These are phyloP conservation scores for Caenorhabditis brenneri DNA, from an alignment of 1,140 invertebrate species.

Conservation along the genomic window DNA sequence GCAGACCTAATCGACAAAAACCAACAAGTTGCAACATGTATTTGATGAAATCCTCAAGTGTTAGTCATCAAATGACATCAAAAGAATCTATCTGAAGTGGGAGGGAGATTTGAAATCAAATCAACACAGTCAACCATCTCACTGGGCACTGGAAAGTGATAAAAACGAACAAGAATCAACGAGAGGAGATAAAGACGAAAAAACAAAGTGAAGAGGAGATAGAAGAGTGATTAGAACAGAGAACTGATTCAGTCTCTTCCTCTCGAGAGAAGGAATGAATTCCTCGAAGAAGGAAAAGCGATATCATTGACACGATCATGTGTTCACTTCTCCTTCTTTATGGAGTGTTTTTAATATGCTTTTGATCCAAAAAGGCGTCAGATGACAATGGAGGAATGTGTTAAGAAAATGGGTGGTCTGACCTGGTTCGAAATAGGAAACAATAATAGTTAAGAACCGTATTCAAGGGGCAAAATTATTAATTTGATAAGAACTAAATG, in stretches of 20 bases:
- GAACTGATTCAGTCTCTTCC: slow-evolving; percentile 26
- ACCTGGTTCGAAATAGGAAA: background rate
- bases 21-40: too few relatives aligned
- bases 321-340: background rate
- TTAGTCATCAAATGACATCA: background rate
- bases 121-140: background rate
- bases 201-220: background rate
- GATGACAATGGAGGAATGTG: background rate
- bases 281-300: background rate
- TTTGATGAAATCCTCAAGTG: background rate
- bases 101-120: slow-evolving; percentile 15
- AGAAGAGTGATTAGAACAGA: slow-evolving; percentile 1
- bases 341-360: background rate
- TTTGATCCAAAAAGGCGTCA: slow-evolving; percentile 30
- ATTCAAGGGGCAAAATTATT: slow-evolving; percentile 2
- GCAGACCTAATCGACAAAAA: too few relatives aligned
- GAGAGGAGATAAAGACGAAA: background rate
- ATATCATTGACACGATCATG: slow-evolving; percentile 1
- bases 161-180: slow-evolving; percentile 32
- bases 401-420: slow-evolving; percentile 18
- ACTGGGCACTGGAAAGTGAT: slow-evolving; percentile 8
- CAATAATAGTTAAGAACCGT: background rate
- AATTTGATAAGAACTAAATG: background rate
- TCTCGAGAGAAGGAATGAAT: too few relatives aligned
- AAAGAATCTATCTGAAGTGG: background rate